These are phyloP conservation scores for Cloeon dipterum DNA, from an alignment of 2,888 invertebrate species.

Conservation along the genomic window DNA sequence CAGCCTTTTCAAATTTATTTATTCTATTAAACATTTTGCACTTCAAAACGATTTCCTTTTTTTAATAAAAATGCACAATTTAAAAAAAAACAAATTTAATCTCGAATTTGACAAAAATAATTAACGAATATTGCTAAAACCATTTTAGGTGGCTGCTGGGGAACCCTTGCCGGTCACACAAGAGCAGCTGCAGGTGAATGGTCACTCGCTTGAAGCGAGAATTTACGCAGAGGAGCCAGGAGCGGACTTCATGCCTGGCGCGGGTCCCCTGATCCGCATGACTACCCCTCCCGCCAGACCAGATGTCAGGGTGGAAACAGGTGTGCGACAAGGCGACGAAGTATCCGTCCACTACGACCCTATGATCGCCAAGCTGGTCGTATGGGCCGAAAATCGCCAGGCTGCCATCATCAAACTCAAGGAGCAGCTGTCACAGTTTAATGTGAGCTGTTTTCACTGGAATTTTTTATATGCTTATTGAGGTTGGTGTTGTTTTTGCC, in stretches of 20 bases:
- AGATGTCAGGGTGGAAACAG: constrained; percentile 74
- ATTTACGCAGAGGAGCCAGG: constrained; percentile 73
- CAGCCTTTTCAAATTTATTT: too few relatives aligned
- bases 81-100: too few relatives aligned
- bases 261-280: constrained; percentile 60
- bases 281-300: constrained; percentile 38
- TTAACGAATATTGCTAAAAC: too few relatives aligned
- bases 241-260: constrained; percentile 75
- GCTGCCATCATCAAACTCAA: constrained; percentile 61
- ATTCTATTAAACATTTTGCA: too few relatives aligned
- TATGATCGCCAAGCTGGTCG: constrained; percentile 97
- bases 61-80: too few relatives aligned
- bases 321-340: constrained; percentile 73
- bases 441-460: constrained; percentile 34
- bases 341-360: constrained; percentile 98
- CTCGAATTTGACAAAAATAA: too few relatives aligned
- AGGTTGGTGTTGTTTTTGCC: background rate
- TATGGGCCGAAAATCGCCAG: constrained; percentile 69
- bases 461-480: background rate
- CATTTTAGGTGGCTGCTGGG: constrained; percentile 50
- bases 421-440: constrained; percentile 55
- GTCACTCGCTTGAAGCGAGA: constrained; percentile 89
- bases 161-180: constrained; percentile 64
- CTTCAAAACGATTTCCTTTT: background rate
- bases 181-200: constrained; percentile 46